Evolutionary conservation across 2,797 vertebrate species (phyloP), one percentile per base, ranked within the genome.

Genomic region (Typhlichthys subterraneus): DNA sequence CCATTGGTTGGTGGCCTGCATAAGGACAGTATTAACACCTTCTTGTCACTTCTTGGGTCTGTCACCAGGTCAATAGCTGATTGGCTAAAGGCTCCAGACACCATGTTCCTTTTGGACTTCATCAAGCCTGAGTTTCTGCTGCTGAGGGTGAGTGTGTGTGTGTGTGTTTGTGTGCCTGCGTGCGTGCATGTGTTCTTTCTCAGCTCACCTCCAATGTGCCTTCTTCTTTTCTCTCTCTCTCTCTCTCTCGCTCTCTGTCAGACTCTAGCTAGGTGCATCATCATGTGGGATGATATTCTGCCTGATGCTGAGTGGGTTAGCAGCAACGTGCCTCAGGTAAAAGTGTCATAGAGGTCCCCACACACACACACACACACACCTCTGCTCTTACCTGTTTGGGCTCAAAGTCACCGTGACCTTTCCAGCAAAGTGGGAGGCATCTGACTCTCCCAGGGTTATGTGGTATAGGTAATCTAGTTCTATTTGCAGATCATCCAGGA

Each of bases 41-140:
- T 53, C 63, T 83, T 62, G 12, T 84, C 59, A 76, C 78, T 77
- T 77, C 31, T 57, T 59, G 79, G 6, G 69, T 83, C 63, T 70
- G n/a, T 71, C 65, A 63, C 31, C 14, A 99, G 98, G 78, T 99
- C 97, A 17, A 97, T 99, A 53, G 97, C 97, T 71, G 97, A 98
- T 82, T 99, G 98, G 98, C 94, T 99, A 61, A 94, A 94, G 76
- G 96, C 97, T 60, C 97, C 97, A 0, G 97, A 99, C 69, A 99
- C 97, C 12, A 97, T 98, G 97, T 99, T 99, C 82, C 88, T 99
- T 77, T 83, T 99, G 89, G 98, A 99, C 85, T 99, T 99, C 66
- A 98, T 99, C 85, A 99, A 99, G 72, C 98, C 97, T 1, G 97
- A 99, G 88, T 99, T 99, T 89, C 93, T 99, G 76, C 85, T 99